Evolutionary conservation across 2,797 vertebrate genomes (phyloP), one percentile per base, ranked within the genome.

Genomic region (Acanthurus leucopareius): DNA sequence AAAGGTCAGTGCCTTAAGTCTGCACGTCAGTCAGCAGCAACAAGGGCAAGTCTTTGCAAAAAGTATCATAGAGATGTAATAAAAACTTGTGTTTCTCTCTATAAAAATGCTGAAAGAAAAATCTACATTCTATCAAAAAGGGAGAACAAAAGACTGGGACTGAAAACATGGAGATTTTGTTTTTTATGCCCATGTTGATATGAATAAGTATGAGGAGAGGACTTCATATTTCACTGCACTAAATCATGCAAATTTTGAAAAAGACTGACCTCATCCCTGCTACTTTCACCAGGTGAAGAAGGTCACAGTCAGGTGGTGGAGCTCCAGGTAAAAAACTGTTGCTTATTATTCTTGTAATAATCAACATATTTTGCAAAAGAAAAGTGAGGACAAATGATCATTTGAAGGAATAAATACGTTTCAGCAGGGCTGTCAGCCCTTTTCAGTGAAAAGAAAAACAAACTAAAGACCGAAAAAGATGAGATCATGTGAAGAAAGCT

Each of bases 341-440:
- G 16, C 28, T n/a, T 3, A 15, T 51, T 42, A 20, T 35, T 53
- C 47, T 47, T 72, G 42, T 65, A 1, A 22, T n/a, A n/a, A 47
- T 47, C n/a, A 25, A 56, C 10, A 40, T 1, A 86, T 73, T 84
- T 71, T 16, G 61, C 47, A 75, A 64, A 68, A 61, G 44, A 70
- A 49, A 35, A 17, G 7, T n/a, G 59, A 74, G 77, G 40, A 73
- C 40, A 77, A 61, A 66, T 20, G 9, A 58, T 72, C 22, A 60
- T 44, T 77, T 82, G 22, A 82, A 52, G 6, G 65, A 53, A 20
- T 22, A 61, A 59, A 25, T 47, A 3, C 44, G 22, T 25, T 71
- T 76, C 10, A 69, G 53, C 73, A 79, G 79, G 38, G 60, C 2
- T 22, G 15, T n/a, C n/a, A 9, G 49, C 35, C 35, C 69, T 67